Evolutionary conservation across 2,797 vertebrate genomes (phyloP), one percentile per base, ranked within the genome.

Genomic region (Lacerta bilineata): DNA sequence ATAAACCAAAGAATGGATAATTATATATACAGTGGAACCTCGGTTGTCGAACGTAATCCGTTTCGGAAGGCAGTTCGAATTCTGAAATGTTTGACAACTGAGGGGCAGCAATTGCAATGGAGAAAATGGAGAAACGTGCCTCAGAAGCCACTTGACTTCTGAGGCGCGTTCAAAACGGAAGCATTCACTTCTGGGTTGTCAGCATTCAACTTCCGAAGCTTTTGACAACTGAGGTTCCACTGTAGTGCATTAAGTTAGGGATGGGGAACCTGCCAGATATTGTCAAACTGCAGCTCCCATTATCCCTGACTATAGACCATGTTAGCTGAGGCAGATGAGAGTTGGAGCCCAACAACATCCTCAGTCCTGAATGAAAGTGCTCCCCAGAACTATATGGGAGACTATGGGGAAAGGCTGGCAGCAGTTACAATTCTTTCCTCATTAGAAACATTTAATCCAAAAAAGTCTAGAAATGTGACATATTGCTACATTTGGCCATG

Each of bases 1-100:
- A 46, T 72, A 86, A 86, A 29, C 50, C 39, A 23, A 89, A n/a
- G 33, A 66, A 74, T 39, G 43, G 41, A 27, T 50, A 80, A 36
- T 27, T 79, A 41, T 39, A 41, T 55, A 55, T 15, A 55, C 50
- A 4, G 50, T 55, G 50, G 50, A 55, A 55, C 1, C 50, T 55
- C 50, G 50, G 50, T 55, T 55, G 50, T 1, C 2, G 13, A 55
- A 55, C 3, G 13, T 55, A 55, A 55, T 55, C 50, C 3, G 0
- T 55, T 55, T 55, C 1, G 13, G 13, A 55, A 55, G 50, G 11
- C 50, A 1, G 3, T 55, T 55, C 50, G 11, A 55, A 3, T 55
- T 55, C 50, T 55, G 50, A 55, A 55, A 55, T 0, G 50, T 55
- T 55, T 1, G 13, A 55, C 50, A 15, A 55, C 1, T 0, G 3